Percentiles rank a stretch among this genome's conserved stretches.
Conservation (phyloP, 2,113 vertebrate genomes). For the Cyprinodon brontotheroides region DNA sequence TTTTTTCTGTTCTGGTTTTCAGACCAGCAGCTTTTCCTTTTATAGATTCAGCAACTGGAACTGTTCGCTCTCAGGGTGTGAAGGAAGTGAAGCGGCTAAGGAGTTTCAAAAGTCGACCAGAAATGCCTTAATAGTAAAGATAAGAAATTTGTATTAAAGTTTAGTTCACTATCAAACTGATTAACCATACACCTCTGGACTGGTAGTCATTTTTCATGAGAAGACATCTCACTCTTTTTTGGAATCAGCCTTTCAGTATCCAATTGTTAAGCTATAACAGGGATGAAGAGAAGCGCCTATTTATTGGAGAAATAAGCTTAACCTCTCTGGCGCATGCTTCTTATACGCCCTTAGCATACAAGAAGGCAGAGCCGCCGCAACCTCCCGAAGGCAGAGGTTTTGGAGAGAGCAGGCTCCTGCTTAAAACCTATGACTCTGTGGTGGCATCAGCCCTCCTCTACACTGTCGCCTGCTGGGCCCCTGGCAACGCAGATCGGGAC, state of each 20-base stretch:
- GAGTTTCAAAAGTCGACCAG: not conserved
- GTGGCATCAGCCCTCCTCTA: too few species aligned
- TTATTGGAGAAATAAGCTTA: too few species aligned
- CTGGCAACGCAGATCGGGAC: too few species aligned
- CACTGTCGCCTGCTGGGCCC: too few species aligned
- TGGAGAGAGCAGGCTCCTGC: too few species aligned
- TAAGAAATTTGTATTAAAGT: not conserved
- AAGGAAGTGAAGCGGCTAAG: not conserved
- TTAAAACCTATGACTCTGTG: too few species aligned
- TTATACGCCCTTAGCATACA: too few species aligned
- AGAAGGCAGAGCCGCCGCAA: too few species aligned
- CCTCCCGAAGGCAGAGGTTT: too few species aligned
- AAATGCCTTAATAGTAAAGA: too few species aligned
- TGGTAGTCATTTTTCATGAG: not conserved
- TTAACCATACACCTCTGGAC: not conserved
- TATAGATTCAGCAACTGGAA: not conserved
- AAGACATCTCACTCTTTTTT: not conserved
- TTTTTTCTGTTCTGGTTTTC: not conserved
- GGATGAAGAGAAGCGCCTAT: too few species aligned
- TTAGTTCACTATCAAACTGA: not conserved
- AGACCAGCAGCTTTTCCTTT: not conserved
- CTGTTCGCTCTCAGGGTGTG: not conserved
- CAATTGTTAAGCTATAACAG: not conserved
- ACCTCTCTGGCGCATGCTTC: too few species aligned
- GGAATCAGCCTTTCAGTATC: not conserved